Base-by-base conservation (phyloP, 2,888 invertebrate species). In the Drosophila niveifrons region DNA sequence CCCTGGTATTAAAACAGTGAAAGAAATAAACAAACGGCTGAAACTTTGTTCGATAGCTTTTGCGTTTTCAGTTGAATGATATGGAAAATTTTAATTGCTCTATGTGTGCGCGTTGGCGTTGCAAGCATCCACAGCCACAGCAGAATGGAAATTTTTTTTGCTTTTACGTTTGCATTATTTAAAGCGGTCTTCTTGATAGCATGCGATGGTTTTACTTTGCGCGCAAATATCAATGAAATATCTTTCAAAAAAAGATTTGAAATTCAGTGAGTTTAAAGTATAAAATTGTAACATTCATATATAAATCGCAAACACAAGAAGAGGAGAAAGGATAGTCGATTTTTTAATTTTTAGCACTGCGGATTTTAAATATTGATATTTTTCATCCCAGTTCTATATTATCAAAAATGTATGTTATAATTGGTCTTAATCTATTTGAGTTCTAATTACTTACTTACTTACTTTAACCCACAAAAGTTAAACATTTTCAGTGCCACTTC, bases 51-150 rank as follows among this genome's bases (percentile, higher is more conserved):
- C 80, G 65, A 76, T 76, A 63, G 65, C 70, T 79, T 79, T 66
- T 72, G 28, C 75, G 72, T 85, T 82, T 89, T 73, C 82, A 80
- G 91, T 90, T 89, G 90, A 90, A 80, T 90, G 90, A 90, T 90
- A 90, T 86, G 90, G 90, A 90, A 90, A 85, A 91, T 90, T 90
- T 90, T 90, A 90, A 90, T 91, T 90, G 91, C 91, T 84, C 43
- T 61, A 29, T 46, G 29, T 9, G 51, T 29, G 51, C 43, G 52
- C 63, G 50, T 43, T 56, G 53, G 52, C 63, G 50, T 43, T 56
- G 53, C 17, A 34, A 41, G 28, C 51, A 52, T 61, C 36, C 7
- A 15, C 53, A 56, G 41, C 65, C 44, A 56, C 6, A 46, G 18
- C 18, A 51, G 41, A 59, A 71, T 65, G 50, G 61, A 62, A 75